Evolutionary conservation across 2,888 invertebrate species (phyloP).

Genomic region (Protonemura montana): DNA sequence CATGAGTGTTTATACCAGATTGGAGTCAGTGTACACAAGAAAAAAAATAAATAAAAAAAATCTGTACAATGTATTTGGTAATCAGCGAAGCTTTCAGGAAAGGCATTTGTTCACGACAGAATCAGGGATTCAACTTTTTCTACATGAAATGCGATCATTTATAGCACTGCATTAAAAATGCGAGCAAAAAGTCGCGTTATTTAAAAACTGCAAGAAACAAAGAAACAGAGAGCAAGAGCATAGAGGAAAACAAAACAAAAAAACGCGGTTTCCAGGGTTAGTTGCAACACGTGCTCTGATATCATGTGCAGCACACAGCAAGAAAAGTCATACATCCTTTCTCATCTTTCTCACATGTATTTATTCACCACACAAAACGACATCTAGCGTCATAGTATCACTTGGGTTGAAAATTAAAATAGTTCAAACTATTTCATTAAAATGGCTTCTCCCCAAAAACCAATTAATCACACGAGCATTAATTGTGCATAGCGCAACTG

Average conservation of each 20-base stretch:
- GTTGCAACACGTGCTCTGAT: background rate
- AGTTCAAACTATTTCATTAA: too few species aligned
- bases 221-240: background rate
- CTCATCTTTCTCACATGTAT: background rate
- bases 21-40: background rate
- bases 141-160: constrained; percentile 22
- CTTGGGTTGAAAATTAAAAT: too few species aligned
- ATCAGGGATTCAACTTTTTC: constrained; percentile 21
- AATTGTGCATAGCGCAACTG: background rate
- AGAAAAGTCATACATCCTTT: background rate
- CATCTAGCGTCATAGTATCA: too few species aligned
- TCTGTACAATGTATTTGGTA: constrained; percentile 25
- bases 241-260: background rate
- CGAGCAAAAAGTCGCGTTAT: background rate
- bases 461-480: background rate
- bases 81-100: constrained; percentile 31
- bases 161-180: background rate
- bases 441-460: background rate
- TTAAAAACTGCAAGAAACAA: background rate
- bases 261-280: background rate
- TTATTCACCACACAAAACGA: too few species aligned
- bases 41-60: constrained; percentile 16
- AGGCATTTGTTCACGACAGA: constrained; percentile 31
- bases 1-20: background rate
- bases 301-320: background rate